Base-by-base conservation (phyloP, 35 echinoderm and acorn worm species). In the Strongylocentrotus purpuratus region DNA sequence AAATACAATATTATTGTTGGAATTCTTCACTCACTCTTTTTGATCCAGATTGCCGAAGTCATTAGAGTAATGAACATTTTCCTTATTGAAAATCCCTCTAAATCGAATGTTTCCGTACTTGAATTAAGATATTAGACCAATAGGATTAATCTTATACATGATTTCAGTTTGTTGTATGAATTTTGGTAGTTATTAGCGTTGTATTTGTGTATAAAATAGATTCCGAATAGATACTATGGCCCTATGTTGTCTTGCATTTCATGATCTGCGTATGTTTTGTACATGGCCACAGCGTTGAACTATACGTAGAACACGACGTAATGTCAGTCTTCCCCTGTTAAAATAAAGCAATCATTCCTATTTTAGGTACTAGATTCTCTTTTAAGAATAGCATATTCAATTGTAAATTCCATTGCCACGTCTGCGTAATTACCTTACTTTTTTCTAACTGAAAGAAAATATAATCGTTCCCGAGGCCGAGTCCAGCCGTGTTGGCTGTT, bases 21-120 rank as follows among this genome's bases (percentile, higher is more conserved):
- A 25, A 4, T 9, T 25, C 2, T 45, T 32, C 20, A 33, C 2
- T 11, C 45, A 46, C 7, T 10, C 87, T 89, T 89, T 89, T 89
- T 20, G 87, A 89, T 89, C 87, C 87, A 46, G 9, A 25, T 45
- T 20, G 87, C 33, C 87, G 12, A 4, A 33, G 45, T 33, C 25
- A 89, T 41, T 31, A 89, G 87, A 89, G 87, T 89, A 89, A 89
- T 89, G 45, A 89, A n/a, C 5, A 13, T 15, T 89, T 89, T 89
- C 33, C 32, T 89, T 41, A 35, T 46, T n/a, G 12, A 46, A 89
- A 89, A 89, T 89, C 87, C 87, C 32, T 33, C 33, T 33, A 89
- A 89, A 89, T 89, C 87, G 18, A 89, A 2, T 33, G 4, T 18
- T 15, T 17, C 0, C 31, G 3, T 1, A 35, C 7, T 4, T n/a